These are phyloP conservation scores for Hyaena hyaena DNA, from an alignment of 2,113 vertebrate species.

Conservation along the genomic window DNA sequence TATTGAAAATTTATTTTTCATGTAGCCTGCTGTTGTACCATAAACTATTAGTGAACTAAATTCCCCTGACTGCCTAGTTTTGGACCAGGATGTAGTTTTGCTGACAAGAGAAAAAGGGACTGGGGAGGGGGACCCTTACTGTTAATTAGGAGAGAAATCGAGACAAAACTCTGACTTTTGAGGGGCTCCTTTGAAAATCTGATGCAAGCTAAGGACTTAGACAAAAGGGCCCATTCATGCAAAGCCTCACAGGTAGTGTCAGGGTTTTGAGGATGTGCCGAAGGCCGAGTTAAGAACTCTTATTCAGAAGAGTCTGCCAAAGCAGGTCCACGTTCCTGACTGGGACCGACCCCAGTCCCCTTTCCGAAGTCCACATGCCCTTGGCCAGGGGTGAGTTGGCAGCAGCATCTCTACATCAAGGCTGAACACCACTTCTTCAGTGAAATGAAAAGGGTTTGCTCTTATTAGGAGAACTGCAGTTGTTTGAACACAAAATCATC, in stretches of 20 bases:
- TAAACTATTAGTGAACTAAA: not conserved
- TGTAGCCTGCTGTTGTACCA: not conserved
- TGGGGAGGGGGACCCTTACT: not conserved
- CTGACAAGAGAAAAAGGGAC: not conserved
- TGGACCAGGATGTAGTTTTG: slow-evolving; percentile 1
- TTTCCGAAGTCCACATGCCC: not conserved
- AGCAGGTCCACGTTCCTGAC: not conserved
- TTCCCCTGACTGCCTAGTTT: not conserved
- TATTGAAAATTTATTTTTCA: slow-evolving; percentile 24
- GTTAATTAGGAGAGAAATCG: slow-evolving; percentile 41
- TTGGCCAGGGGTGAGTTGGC: no score
- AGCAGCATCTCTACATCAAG: fast-evolving
- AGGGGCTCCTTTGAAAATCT: slow-evolving; percentile 59
- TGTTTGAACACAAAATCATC: not conserved
- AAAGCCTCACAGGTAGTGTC: not conserved
- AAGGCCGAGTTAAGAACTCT: not conserved
- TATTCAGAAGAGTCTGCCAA: slow-evolving; percentile 12
- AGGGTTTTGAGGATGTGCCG: slow-evolving; percentile 2
- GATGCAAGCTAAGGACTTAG: not conserved
- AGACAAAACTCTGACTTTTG: slow-evolving; percentile 26
- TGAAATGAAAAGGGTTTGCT: not conserved
- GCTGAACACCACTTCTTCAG: not conserved
- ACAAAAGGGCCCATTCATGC: slow-evolving; percentile 46
- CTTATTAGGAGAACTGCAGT: not conserved
- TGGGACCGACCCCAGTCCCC: not conserved